Evolutionary conservation across 2,888 invertebrate species (phyloP).

Genomic region (Lycia hirtaria): DNA sequence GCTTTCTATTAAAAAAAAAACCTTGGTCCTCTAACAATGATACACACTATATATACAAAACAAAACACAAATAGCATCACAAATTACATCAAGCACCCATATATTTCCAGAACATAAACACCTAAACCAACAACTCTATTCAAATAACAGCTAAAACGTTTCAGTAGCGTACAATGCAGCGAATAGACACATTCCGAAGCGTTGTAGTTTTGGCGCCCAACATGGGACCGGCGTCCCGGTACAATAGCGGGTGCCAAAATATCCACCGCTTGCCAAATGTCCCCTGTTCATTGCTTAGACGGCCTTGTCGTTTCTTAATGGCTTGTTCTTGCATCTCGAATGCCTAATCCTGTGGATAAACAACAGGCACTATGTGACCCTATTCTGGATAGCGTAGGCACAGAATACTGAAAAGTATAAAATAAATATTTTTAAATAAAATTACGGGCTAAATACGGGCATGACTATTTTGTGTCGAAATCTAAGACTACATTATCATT

Average conservation of each 20-base stretch:
- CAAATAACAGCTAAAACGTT: constrained; percentile 9
- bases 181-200: constrained; percentile 16
- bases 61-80: neutral
- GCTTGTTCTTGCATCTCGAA: constrained; percentile 13
- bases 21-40: too few relatives aligned
- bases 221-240: constrained; percentile 22
- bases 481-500: too few relatives aligned
- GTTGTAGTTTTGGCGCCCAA: constrained; percentile 7
- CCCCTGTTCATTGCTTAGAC: constrained; percentile 24
- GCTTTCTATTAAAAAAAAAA: too few relatives aligned
- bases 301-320: constrained; percentile 21
- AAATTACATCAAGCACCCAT: neutral
- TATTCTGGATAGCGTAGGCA: neutral
- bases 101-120: neutral
- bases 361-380: neutral
- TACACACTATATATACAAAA: too few relatives aligned
- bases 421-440: too few relatives aligned
- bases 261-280: constrained; percentile 37
- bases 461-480: too few relatives aligned
- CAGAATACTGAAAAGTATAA: too few relatives aligned
- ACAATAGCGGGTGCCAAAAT: constrained; percentile 40
- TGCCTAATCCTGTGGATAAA: neutral
- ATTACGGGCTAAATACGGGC: too few relatives aligned
- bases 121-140: constrained; percentile 1
- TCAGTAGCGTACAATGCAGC: constrained; percentile 5